Percentiles rank a stretch among this genome's conserved stretches.
These are phyloP conservation scores for Ceratina australensis DNA, from an alignment of 1,140 invertebrate genomes.

Conservation along the genomic window DNA sequence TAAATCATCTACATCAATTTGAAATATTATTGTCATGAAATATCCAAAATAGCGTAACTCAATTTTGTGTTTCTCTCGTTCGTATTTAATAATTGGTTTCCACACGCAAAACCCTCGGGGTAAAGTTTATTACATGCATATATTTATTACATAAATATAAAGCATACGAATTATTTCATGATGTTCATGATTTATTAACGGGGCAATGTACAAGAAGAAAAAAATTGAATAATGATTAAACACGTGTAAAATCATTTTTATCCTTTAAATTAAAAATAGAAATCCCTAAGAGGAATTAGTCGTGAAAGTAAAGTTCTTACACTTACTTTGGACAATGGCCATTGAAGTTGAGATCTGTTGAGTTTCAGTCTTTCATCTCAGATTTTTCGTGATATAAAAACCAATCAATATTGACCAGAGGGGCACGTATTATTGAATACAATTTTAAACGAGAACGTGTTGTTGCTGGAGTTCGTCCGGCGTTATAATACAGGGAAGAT, in stretches of 20 bases:
- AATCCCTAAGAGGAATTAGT: background rate
- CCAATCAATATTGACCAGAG: background rate
- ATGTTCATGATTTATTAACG: too few relatives aligned
- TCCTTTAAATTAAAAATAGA: background rate
- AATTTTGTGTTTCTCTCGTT: too few relatives aligned
- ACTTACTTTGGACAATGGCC: background rate
- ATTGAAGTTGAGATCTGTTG: conserved; percentile 2
- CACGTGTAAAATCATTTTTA: background rate
- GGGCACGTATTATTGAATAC: background rate
- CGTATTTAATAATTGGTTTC: too few relatives aligned
- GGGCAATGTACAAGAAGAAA: too few relatives aligned
- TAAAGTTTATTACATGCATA: background rate
- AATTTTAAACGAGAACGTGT: background rate
- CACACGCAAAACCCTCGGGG: background rate
- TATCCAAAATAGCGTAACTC: too few relatives aligned
- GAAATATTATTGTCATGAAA: too few relatives aligned
- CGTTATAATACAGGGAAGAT: background rate
- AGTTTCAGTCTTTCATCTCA: background rate
- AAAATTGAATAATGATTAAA: too few relatives aligned
- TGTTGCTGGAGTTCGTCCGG: background rate
- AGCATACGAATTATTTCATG: too few relatives aligned
- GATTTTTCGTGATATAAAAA: background rate
- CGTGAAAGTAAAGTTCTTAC: too few relatives aligned
- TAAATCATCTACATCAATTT: too few relatives aligned
- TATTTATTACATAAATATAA: too few relatives aligned